Percentiles rank a stretch among this genome's conserved stretches.
phyloP scores from a whole-genome alignment of 2,888 invertebrate species.

The Agrotis puta region DNA sequence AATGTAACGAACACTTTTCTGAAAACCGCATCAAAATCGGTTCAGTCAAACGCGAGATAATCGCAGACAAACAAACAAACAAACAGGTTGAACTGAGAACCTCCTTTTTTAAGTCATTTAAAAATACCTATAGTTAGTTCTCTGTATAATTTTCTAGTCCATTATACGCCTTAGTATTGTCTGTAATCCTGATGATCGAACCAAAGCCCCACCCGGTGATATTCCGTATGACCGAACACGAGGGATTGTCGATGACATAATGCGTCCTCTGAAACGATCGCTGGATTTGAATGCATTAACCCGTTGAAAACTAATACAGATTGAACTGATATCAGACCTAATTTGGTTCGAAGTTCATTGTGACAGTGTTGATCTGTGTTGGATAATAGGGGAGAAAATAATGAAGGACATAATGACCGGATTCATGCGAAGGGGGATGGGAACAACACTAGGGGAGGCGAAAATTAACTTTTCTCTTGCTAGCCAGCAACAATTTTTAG shows the following conservation, averaged over 20 bases:
- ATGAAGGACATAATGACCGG: neutral
- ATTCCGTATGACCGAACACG: constrained; percentile 70
- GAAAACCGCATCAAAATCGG: no score
- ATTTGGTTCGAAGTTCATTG: constrained; percentile 44
- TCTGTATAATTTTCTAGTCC: neutral
- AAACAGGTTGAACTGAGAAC: no score
- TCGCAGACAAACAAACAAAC: no score
- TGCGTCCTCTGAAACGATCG: constrained; percentile 60
- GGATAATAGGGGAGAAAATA: neutral
- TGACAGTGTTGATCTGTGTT: constrained; percentile 18
- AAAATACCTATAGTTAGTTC: neutral
- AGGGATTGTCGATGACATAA: constrained; percentile 68
- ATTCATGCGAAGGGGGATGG: neutral
- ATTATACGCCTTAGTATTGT: constrained; percentile 47
- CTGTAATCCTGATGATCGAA: constrained; percentile 64
- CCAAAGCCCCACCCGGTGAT: constrained; percentile 61
- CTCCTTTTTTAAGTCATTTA: no score
- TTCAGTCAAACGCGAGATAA: no score
- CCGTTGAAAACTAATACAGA: constrained; percentile 59
- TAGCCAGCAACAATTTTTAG: neutral
- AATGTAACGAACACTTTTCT: no score
- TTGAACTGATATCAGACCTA: constrained; percentile 46
- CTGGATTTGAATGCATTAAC: constrained; percentile 61
- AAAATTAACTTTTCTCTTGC: neutral
- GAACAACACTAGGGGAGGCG: neutral